These are phyloP conservation scores for Clitarchus hookeri DNA, from an alignment of 2,888 invertebrate genomes.

Conservation along the genomic window DNA sequence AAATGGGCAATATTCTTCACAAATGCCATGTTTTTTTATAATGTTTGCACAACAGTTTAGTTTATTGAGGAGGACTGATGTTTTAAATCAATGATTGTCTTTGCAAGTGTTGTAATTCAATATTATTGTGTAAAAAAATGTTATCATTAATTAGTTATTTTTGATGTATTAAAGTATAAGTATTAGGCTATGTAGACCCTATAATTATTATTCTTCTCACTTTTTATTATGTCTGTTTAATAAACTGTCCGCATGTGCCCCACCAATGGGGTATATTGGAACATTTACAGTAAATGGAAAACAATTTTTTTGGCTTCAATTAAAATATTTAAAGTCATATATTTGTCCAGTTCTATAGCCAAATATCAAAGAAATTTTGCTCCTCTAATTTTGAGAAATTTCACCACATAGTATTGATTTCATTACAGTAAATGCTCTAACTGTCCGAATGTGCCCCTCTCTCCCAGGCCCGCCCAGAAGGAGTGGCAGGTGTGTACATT, in stretches of 20 bases:
- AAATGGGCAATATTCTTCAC: too few relatives aligned
- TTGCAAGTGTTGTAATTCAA: neutral
- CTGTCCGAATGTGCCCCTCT: neutral
- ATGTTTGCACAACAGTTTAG: too few relatives aligned
- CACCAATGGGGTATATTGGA: neutral
- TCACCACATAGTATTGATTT: neutral
- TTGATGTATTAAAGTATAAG: neutral
- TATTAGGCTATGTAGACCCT: neutral
- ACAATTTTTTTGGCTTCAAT: neutral
- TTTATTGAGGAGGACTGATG: too few relatives aligned
- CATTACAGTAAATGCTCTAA: slow-evolving; percentile 10
- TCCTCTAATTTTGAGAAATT: neutral
- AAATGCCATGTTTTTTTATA: too few relatives aligned
- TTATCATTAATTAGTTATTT: neutral
- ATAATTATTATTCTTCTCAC: neutral
- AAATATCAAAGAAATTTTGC: neutral
- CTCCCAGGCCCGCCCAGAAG: neutral
- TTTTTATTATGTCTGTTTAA: neutral
- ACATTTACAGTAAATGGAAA: neutral
- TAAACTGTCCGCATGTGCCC: too few relatives aligned
- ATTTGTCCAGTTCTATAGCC: neutral
- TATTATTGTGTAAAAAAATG: neutral
- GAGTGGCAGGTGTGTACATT: too few relatives aligned
- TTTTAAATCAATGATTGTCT: neutral
- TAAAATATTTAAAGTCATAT: neutral